Base-by-base conservation (phyloP, 2,888 invertebrate species). In the Rhamphomyia laevipes region DNA sequence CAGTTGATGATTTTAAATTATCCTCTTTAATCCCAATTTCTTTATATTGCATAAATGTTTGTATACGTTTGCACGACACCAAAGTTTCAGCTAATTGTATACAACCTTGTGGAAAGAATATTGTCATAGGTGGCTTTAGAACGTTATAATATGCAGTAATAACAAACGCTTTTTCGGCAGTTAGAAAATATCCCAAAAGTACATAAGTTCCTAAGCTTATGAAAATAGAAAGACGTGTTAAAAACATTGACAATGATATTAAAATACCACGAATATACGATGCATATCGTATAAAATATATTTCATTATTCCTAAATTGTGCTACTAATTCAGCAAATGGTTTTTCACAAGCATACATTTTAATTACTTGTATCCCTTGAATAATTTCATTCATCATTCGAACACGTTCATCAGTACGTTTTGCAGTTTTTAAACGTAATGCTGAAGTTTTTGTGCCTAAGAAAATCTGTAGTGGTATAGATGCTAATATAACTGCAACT, bases 331-430 rank as follows among this genome's bases (percentile, higher is more conserved):
- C 77, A 27, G 83, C 80, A 63, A 95, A 94, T 0, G 92, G 86
- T 59, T 80, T 80, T 64, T 95, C 95, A 86, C 94, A 95, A 0
- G 92, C 87, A 62, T 93, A 95, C 92, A 95, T 93, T 73, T 95
- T 95, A 56, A 95, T 88, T 0, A 94, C 90, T 70, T 90, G 81
- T 63, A 91, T 87, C 2, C 91, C 93, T 59, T 81, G 80, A 35
- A 94, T 81, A 38, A 89, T 83, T 71, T 95, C 95, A 62, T 87
- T 91, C 83, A 94, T 94, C 45, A 93, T 74, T 7, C 90, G 78
- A 10, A 95, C 87, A 47, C 95, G 77, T 64, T 90, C 86, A 68
- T 95, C 95, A 0, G 93, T 93, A 52, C 86, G 76, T 15, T 83
- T 69, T 0, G 94, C 93, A 0, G 90, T 92, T 61, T 82, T 80